phyloP scores from a whole-genome alignment of 2,888 invertebrate species.

The Chrysotoxum bicinctum region DNA sequence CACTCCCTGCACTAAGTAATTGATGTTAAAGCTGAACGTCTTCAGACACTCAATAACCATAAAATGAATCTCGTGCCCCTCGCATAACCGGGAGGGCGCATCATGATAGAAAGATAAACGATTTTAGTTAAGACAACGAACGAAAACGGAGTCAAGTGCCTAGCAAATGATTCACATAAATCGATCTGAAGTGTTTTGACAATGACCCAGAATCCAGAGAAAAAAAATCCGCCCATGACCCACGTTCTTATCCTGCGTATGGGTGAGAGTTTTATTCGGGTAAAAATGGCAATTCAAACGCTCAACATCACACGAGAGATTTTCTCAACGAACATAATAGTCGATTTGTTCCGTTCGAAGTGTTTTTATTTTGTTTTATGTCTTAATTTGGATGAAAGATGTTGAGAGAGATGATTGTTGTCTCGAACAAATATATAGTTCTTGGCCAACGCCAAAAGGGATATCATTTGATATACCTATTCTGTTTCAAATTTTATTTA shows the following conservation, averaged over 20 bases:
- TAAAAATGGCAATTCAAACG: conserved; percentile 3
- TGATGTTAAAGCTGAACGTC: conserved; percentile 4
- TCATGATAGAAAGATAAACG: conserved; percentile 26
- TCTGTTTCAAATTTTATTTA: background rate
- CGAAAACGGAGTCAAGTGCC: conserved; percentile 12
- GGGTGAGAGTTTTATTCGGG: background rate
- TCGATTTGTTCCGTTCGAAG: conserved; percentile 3
- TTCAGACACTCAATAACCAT: conserved; percentile 29
- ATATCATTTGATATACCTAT: conserved; percentile 15
- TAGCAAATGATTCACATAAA: conserved; percentile 27
- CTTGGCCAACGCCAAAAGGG: conserved; percentile 19
- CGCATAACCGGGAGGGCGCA: conserved; percentile 4
- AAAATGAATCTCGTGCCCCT: background rate
- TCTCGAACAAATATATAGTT: background rate
- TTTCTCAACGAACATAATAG: conserved; percentile 2
- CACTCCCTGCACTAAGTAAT: background rate
- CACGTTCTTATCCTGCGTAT: conserved; percentile 13
- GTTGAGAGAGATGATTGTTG: background rate
- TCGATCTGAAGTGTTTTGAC: conserved; percentile 31
- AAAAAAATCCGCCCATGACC: conserved; percentile 8
- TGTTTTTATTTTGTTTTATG: conserved; percentile 11
- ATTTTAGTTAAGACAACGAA: conserved; percentile 39
- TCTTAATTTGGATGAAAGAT: conserved; percentile 10
- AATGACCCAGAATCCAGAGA: conserved; percentile 24
- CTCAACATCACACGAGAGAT: conserved; percentile 9